phyloP scores from a whole-genome alignment of 2,113 vertebrate species.

The Chlamydotis undulata region DNA sequence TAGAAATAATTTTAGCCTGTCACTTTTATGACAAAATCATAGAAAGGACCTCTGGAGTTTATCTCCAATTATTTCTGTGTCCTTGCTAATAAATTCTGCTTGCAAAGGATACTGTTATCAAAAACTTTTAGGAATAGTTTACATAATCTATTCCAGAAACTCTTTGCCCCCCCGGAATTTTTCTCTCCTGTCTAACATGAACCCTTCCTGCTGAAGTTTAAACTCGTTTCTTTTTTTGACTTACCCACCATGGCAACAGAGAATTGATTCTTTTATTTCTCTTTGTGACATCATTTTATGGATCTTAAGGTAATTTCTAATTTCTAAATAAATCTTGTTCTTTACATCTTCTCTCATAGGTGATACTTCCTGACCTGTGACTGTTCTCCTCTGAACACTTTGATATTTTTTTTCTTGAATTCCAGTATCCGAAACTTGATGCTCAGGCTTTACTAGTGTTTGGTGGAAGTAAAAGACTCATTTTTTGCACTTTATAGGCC shows the following conservation, averaged over 20 bases:
- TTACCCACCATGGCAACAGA: neutral
- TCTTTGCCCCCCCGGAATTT: neutral
- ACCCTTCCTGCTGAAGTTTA: neutral
- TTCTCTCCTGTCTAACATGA: neutral
- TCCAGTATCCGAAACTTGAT: neutral
- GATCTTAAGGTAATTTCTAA: neutral
- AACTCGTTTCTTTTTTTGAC: neutral
- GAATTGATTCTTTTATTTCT: neutral
- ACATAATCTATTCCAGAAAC: neutral
- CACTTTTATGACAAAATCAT: neutral
- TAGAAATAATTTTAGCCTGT: neutral
- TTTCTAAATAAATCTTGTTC: neutral
- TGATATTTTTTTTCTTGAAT: neutral
- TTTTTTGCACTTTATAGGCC: neutral
- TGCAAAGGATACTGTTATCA: neutral
- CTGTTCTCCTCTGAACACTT: neutral
- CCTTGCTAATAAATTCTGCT: neutral
- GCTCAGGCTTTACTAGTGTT: neutral
- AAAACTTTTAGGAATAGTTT: neutral
- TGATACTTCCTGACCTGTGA: neutral
- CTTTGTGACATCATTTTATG: neutral
- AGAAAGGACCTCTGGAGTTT: neutral
- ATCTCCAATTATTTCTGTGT: neutral
- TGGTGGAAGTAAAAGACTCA: neutral
- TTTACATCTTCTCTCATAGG: neutral